Conservation (phyloP, 2,113 vertebrate genomes). For the Plotosus lineatus region DNA sequence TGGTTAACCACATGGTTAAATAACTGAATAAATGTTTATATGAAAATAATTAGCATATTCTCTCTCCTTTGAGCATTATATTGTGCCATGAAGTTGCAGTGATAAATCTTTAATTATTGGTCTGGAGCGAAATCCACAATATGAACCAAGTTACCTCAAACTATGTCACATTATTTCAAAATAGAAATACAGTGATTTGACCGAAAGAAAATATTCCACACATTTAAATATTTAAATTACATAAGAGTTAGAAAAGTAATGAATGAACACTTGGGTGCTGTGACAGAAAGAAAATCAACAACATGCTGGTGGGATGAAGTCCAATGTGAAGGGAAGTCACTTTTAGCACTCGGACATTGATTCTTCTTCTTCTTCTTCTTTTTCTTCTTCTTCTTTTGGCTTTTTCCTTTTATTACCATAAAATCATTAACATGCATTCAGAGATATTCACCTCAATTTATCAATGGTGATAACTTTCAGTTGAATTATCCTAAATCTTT, state of each 20-base stretch:
- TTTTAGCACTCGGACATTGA: not conserved
- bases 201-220: not conserved
- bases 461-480: not conserved
- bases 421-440: too few species aligned
- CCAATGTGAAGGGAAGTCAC: too few species aligned
- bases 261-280: too few species aligned
- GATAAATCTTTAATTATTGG: not conserved
- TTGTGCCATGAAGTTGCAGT: not conserved
- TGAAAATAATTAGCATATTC: not conserved
- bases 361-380: not conserved
- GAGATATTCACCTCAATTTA: not conserved
- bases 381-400: too few species aligned
- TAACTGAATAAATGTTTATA: not conserved
- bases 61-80: not conserved
- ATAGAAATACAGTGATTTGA: not conserved
- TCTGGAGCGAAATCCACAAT: not conserved
- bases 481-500: too few species aligned
- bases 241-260: too few species aligned
- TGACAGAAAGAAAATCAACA: too few species aligned
- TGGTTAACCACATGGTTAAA: not conserved
- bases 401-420: not conserved
- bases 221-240: not conserved
- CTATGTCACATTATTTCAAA: not conserved
- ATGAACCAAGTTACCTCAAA: not conserved
- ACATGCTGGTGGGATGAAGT: too few species aligned